Evolutionary conservation across 2,888 invertebrate species (phyloP).

Genomic region (Drosophila ezoana): DNA sequence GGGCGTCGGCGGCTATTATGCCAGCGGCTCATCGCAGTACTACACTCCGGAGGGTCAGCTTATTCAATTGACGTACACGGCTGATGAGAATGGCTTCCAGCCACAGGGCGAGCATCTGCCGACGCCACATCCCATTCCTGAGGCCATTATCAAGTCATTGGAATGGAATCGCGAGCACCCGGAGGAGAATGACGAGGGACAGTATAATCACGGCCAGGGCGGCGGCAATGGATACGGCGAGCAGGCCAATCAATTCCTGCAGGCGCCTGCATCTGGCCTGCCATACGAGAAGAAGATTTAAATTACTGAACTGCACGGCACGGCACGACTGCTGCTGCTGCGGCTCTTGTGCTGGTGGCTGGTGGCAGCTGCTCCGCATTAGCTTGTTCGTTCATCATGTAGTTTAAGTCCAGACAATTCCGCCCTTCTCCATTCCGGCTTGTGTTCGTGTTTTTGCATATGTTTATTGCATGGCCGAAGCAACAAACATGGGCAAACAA

Average conservation of each 20-base stretch:
- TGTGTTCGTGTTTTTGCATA: slow-evolving; percentile 36
- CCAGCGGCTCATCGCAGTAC: slow-evolving; percentile 86
- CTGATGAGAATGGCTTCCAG: slow-evolving; percentile 87
- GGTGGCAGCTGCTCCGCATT: slow-evolving; percentile 13
- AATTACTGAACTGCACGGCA: slow-evolving; percentile 30
- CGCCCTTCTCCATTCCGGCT: slow-evolving; percentile 15
- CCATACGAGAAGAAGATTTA: slow-evolving; percentile 73
- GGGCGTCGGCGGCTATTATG: slow-evolving; percentile 86
- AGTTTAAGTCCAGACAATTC: slow-evolving; percentile 48
- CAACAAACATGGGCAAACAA: slow-evolving; percentile 60
- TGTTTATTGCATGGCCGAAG: slow-evolving; percentile 63
- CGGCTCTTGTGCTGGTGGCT: slow-evolving; percentile 7
- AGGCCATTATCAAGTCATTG: slow-evolving; percentile 75
- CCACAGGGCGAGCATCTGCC: slow-evolving; percentile 84
- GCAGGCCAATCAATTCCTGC: slow-evolving; percentile 56
- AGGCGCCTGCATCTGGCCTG: slow-evolving; percentile 49
- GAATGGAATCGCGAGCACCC: slow-evolving; percentile 78
- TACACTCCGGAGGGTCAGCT: slow-evolving; percentile 86
- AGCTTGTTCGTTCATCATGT: slow-evolving; percentile 52
- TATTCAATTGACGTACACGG: slow-evolving; percentile 85
- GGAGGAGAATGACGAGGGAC: slow-evolving; percentile 66
- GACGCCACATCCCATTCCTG: slow-evolving; percentile 81
- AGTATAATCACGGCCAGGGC: slow-evolving; percentile 60
- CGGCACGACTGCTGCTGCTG: background rate
- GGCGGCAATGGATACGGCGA: slow-evolving; percentile 35